Percentiles rank a stretch among this genome's conserved stretches.
Conservation (phyloP, 2,797 vertebrate species). For the Botia kubotai region DNA sequence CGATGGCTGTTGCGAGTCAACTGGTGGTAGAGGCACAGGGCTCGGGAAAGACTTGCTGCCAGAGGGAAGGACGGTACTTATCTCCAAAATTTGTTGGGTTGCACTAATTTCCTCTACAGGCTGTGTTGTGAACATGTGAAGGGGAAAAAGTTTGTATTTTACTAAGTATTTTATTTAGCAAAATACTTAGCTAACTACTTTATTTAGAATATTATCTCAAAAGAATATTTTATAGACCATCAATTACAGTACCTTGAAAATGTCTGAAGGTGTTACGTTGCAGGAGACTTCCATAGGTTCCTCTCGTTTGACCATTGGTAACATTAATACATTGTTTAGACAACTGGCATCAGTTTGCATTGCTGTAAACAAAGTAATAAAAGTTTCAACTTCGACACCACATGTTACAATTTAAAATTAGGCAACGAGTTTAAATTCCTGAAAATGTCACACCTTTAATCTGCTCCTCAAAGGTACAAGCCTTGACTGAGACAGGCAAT, state of each 20-base stretch:
- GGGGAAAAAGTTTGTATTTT: conserved; percentile 15
- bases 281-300: conserved; percentile 96
- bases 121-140: conserved; percentile 53
- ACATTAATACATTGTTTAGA: conserved; percentile 82
- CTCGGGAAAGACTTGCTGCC: conserved; percentile 83
- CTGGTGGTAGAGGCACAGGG: conserved; percentile 85
- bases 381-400: conserved; percentile 6
- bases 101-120: conserved; percentile 84
- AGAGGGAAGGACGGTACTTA: conserved; percentile 77
- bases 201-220: background rate
- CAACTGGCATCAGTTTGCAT: conserved; percentile 62
- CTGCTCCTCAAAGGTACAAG: conserved; percentile 93
- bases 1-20: conserved; percentile 87
- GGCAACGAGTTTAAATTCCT: background rate
- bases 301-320: conserved; percentile 88
- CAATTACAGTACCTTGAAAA: conserved; percentile 80
- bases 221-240: background rate
- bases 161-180: background rate
- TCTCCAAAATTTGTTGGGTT: conserved; percentile 88
- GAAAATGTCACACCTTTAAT: conserved; percentile 83
- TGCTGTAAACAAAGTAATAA: conserved; percentile 57
- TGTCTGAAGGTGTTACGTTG: conserved; percentile 80
- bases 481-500: conserved; percentile 84
- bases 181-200: no score
- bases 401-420: background rate